phyloP scores from a whole-genome alignment of 2,113 vertebrate species.

The Heterocephalus glaber region DNA sequence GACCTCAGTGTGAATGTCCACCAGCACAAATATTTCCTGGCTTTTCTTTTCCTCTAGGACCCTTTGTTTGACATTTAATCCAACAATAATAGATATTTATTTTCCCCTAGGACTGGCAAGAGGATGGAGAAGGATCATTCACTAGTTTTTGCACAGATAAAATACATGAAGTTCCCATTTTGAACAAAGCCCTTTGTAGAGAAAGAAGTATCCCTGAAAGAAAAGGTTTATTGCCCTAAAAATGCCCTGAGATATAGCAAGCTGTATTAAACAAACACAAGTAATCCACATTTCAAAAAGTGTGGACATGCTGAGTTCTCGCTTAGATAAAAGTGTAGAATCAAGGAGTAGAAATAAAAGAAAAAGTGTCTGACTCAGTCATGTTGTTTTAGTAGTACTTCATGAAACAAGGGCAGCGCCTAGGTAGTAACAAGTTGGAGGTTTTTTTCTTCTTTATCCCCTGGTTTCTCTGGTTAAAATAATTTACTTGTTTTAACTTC shows the following conservation, averaged over 20 bases:
- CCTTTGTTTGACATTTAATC: too few relatives aligned
- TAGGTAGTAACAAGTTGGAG: rapidly evolving
- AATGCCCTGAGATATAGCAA: not conserved
- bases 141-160: not conserved
- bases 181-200: not conserved
- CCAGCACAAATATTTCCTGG: rapidly evolving
- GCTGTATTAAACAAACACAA: not conserved
- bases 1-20: not conserved
- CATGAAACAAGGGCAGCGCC: not conserved
- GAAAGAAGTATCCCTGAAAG: not conserved
- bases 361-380: not conserved
- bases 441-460: not conserved
- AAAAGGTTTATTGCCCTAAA: too few relatives aligned
- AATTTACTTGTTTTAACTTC: too few relatives aligned
- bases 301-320: too few relatives aligned
- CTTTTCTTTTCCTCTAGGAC: not conserved
- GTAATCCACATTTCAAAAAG: not conserved
- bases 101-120: not conserved
- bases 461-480: rapidly evolving
- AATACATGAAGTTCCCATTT: not conserved
- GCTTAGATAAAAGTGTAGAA: not conserved
- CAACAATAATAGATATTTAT: not conserved
- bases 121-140: not conserved
- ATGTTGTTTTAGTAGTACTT: not conserved
- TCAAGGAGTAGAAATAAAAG: not conserved